Base-by-base conservation (phyloP, 2,113 vertebrate genomes). In the Amphilophus citrinellus region DNA sequence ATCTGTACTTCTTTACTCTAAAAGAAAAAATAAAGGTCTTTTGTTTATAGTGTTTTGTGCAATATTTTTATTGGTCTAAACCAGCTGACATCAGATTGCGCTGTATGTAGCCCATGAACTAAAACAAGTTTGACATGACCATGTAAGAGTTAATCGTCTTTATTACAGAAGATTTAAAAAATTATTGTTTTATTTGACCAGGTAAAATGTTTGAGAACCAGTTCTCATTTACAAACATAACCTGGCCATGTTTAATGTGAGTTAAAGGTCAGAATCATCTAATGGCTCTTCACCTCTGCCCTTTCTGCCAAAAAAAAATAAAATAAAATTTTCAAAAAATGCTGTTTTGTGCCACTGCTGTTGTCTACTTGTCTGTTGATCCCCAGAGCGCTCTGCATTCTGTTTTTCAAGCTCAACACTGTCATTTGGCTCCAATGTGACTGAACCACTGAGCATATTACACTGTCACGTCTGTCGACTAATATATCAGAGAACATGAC, bases 391-490 rank as follows among this genome's bases (percentile, higher is more conserved):
- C 18, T 87, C 63, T 85, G 24, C 17, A 8, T 56, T 71, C 24
- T 71, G 14, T 14, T 76, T 57, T 61, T 56, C 8, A 44, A 73
- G 10, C 50, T 78, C 44, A 87, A 73, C 30, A 71, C 76, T 79
- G 76, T 82, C 85, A 88, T 61, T 76, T 79, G 82, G 66, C 82
- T 86, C 75, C 79, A 44, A 37, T 57, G 85, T 62, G 61, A 61
- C 76, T 85, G 80, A 84, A 90, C 81, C 66, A 86, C 85, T 56
- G 57, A 84, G 65, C 42, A 80, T 66, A 65, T 65, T 78, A 60
- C 62, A 83, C 83, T 57, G 86, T 88, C 86, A 88, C 66, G 66
- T 89, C 82, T 80, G 92, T 89, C 82, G 83, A 81, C 90, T 86
- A 84, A 86, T 65, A 79, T 90, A 83, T 89, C 79, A 80, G 37